Evolutionary conservation across 2,113 vertebrate genomes (phyloP).

Genomic region (Neofelis nebulosa): DNA sequence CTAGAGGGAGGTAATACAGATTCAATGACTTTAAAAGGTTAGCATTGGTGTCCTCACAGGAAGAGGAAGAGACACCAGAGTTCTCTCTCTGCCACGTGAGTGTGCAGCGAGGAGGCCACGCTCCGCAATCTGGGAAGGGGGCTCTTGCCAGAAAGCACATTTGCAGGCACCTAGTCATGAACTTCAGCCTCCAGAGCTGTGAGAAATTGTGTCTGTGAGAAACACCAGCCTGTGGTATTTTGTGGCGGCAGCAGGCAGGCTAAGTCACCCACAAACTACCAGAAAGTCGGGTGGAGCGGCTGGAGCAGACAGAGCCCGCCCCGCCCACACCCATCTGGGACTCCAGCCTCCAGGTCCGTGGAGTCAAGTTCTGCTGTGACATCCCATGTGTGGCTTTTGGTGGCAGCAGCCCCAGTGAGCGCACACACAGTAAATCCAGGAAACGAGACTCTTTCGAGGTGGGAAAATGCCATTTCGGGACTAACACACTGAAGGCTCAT

Average conservation of each 20-base stretch:
- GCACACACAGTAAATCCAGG: fast-evolving
- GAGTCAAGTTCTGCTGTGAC: fast-evolving
- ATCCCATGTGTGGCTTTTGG: fast-evolving
- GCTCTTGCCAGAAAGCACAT: neutral
- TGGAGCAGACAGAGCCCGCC: neutral
- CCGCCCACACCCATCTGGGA: too few relatives aligned
- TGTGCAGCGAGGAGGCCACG: neutral
- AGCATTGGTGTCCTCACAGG: neutral
- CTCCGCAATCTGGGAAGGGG: neutral
- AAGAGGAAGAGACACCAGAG: neutral
- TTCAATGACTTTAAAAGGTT: neutral
- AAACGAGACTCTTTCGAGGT: neutral
- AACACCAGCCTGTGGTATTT: neutral
- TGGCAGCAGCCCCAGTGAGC: fast-evolving
- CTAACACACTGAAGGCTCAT: fast-evolving
- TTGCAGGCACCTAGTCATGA: fast-evolving
- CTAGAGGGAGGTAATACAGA: neutral
- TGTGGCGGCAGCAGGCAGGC: too few relatives aligned
- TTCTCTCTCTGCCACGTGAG: fast-evolving
- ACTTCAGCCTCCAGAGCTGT: neutral
- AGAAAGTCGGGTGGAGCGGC: neutral
- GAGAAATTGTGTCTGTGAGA: too few relatives aligned
- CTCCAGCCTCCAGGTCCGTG: neutral
- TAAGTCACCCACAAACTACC: too few relatives aligned
- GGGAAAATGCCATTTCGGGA: neutral